phyloP scores from a whole-genome alignment of 1,140 invertebrate genomes.

The Meteorus sp. region DNA sequence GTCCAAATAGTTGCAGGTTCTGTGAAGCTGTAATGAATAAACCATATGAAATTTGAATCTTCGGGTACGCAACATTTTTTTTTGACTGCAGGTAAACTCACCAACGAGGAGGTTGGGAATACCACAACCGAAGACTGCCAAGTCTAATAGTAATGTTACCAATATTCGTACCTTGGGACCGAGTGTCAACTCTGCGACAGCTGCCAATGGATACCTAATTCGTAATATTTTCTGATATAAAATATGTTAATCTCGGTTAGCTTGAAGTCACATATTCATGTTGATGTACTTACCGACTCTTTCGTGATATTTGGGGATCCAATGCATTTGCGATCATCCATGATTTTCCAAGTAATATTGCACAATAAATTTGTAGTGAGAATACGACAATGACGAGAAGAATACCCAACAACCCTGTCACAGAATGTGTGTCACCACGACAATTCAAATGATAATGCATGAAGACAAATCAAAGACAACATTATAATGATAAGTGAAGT shows the following conservation, averaged over 20 bases:
- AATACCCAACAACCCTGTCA: slow-evolving; percentile 70
- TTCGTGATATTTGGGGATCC: slow-evolving; percentile 67
- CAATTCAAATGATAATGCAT: background rate
- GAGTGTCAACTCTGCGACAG: slow-evolving; percentile 73
- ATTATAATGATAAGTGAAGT: background rate
- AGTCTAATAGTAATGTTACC: slow-evolving; percentile 70
- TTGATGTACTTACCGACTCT: slow-evolving; percentile 62
- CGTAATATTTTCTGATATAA: slow-evolving; percentile 23
- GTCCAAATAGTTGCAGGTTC: slow-evolving; percentile 73
- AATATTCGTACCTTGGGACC: slow-evolving; percentile 62
- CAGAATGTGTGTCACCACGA: slow-evolving; percentile 3
- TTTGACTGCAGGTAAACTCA: slow-evolving; percentile 49
- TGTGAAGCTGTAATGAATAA: slow-evolving; percentile 71
- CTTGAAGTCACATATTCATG: slow-evolving; percentile 5
- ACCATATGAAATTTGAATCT: slow-evolving; percentile 29
- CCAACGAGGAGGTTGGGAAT: slow-evolving; percentile 78
- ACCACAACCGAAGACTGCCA: slow-evolving; percentile 73
- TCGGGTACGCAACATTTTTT: too few relatives aligned
- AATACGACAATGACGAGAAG: slow-evolving; percentile 69
- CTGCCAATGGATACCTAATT: slow-evolving; percentile 72
- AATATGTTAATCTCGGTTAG: background rate
- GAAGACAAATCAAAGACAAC: background rate
- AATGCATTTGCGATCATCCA: slow-evolving; percentile 73
- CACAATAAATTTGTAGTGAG: slow-evolving; percentile 75
- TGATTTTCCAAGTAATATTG: slow-evolving; percentile 70